Evolutionary conservation across 2,888 invertebrate species (phyloP), one percentile per base, ranked within the genome.

Genomic region (Notocelia uddmanniana): DNA sequence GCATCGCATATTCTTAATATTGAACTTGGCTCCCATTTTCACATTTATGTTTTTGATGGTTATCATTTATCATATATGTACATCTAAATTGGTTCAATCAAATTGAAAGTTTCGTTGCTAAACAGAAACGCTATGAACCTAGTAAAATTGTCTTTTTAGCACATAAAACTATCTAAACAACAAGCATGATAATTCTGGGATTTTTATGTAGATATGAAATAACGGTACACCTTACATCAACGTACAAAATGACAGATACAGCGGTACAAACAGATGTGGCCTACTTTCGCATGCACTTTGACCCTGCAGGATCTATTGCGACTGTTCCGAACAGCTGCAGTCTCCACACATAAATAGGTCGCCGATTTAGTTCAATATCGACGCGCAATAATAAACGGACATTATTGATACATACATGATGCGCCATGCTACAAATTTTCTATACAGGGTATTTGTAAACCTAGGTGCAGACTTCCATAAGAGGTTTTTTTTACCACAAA

Each of bases 261-360:
- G 13, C 26, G 13, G 0, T 15, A 63, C 52, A 64, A 54, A 64
- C 64, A 64, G 64, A 64, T 64, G 64, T 15, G 64, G 9, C 52
- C 64, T 21, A 64, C 37, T 52, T 63, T 54, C 21, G n/a, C 63
- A 11, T 64, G 52, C 64, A 64, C 64, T 64, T 37, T 64, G 64
- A 64, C 64, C 63, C 62, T 18, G 64, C 64, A 64, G 52, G 52
- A 54, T 63, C 63, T 34, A 62, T 23, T 54, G 21, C 23, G 64
- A 21, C 21, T 18, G 23, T 45, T 45, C 19, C 19, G 0, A 21
- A 34, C 64, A 64, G 64, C 64, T 64, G 64, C 52, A 54, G 15
- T 23, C 55, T 55, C 34, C 52, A n/a, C n/a, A n/a, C n/a, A n/a
- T n/a, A 64, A 54, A 64, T 64, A 54, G 52, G 64, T 37, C 64